phyloP scores from a whole-genome alignment of 2,888 invertebrate genomes.

The Empis stercorea region DNA sequence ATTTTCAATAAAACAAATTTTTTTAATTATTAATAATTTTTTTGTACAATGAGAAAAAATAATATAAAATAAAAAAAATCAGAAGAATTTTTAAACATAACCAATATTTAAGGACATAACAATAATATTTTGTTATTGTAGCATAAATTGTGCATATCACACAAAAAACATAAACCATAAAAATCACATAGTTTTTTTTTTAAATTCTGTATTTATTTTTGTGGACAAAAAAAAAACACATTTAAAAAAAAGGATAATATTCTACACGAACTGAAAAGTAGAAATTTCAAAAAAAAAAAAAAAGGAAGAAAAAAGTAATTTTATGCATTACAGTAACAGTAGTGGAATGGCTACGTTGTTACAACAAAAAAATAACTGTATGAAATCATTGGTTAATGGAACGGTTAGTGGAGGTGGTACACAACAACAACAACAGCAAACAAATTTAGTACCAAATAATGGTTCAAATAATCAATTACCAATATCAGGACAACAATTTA shows the following conservation, averaged over 20 bases:
- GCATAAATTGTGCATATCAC: too few species aligned
- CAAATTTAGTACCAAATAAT: neutral
- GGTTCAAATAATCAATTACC: slow-evolving; percentile 3
- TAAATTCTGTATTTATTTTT: too few species aligned
- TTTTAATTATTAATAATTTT: too few species aligned
- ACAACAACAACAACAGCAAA: neutral
- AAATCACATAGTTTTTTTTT: too few species aligned
- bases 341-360: slow-evolving; percentile 63
- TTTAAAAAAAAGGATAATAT: neutral
- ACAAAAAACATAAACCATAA: too few species aligned
- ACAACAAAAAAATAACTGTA: slow-evolving; percentile 66
- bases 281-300: neutral
- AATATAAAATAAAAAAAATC: too few species aligned
- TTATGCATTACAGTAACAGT: slow-evolving; percentile 26
- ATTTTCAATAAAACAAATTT: too few species aligned
- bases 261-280: neutral
- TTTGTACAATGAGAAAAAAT: too few species aligned
- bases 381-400: slow-evolving; percentile 60
- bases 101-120: too few species aligned
- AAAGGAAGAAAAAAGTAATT: slow-evolving; percentile 4
- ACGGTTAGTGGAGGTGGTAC: slow-evolving; percentile 10
- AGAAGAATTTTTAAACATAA: too few species aligned
- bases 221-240: neutral
- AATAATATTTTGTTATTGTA: too few species aligned
- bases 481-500: slow-evolving; percentile 16